Evolutionary conservation across 64 coral and sea anemone genomes (phyloP).

Genomic region (Pachyseris speciosa): DNA sequence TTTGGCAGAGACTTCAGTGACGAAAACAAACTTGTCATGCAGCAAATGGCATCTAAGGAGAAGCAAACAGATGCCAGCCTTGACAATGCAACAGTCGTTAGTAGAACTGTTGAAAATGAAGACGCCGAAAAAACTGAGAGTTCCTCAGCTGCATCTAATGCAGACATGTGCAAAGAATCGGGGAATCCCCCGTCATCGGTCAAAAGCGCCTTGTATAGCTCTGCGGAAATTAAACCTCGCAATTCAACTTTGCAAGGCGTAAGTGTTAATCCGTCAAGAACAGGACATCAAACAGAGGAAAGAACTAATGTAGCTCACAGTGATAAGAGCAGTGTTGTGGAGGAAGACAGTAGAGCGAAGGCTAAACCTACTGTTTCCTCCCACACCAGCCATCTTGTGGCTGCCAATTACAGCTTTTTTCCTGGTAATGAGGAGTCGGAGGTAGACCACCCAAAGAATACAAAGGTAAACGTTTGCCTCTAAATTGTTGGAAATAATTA

Average conservation of each 20-base stretch:
- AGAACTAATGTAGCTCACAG: constrained; percentile 12
- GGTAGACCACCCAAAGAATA: constrained; percentile 3
- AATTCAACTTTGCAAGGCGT: not conserved
- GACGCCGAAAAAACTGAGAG: not conserved
- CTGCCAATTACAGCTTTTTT: constrained; percentile 79
- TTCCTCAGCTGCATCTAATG: not conserved
- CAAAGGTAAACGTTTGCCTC: not conserved
- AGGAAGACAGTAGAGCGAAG: constrained; percentile 7
- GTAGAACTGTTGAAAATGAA: not conserved
- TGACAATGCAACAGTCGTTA: not conserved
- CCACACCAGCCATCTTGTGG: constrained; percentile 31
- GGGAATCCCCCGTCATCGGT: not conserved
- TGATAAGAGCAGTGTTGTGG: not conserved
- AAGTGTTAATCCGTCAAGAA: not conserved
- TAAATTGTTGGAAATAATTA: too few species aligned
- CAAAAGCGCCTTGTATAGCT: constrained; percentile 7
- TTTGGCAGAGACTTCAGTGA: constrained; percentile 29
- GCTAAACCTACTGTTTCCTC: not conserved
- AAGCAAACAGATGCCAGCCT: not conserved
- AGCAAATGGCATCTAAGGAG: constrained; percentile 23
- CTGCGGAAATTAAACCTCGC: constrained; percentile 19
- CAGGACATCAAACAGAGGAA: constrained; percentile 5
- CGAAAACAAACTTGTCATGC: constrained; percentile 35
- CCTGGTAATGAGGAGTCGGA: constrained; percentile 19
- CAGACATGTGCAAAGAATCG: not conserved